Percentiles rank a stretch among this genome's conserved stretches.
phyloP scores from a whole-genome alignment of 2,797 vertebrate genomes.

The Rousettus madagascariensis region DNA sequence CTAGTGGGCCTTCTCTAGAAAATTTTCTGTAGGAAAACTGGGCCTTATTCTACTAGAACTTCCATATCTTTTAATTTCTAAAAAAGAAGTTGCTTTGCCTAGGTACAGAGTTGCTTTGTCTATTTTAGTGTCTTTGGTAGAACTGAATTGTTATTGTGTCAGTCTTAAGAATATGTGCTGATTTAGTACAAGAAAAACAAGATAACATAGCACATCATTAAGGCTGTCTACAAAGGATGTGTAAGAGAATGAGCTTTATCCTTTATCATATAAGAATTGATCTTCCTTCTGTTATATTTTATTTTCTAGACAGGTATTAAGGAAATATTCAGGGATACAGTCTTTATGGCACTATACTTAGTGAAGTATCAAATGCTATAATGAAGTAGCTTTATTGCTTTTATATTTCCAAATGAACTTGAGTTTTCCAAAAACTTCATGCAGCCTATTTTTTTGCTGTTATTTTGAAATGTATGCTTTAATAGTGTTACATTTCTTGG shows the following conservation, averaged over 20 bases:
- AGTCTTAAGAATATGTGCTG: slow-evolving; percentile 29
- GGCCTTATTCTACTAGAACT: background rate
- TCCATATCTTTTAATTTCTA: background rate
- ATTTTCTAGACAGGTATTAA: slow-evolving; percentile 19
- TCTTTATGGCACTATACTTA: slow-evolving; percentile 34
- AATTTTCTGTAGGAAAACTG: background rate
- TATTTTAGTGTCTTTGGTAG: slow-evolving; percentile 30
- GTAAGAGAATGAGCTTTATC: slow-evolving; percentile 14
- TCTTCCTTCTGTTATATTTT: background rate
- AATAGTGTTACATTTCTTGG: slow-evolving; percentile 45
- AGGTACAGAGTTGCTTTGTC: background rate
- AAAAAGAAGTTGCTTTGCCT: slow-evolving; percentile 8
- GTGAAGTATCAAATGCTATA: background rate
- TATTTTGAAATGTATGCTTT: slow-evolving; percentile 52
- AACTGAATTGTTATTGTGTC: slow-evolving; percentile 50
- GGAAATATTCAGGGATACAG: background rate
- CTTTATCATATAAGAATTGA: slow-evolving; percentile 17
- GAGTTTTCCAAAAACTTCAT: slow-evolving; percentile 20
- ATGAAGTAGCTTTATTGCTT: slow-evolving; percentile 36
- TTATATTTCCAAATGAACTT: slow-evolving; percentile 59
- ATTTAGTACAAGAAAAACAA: slow-evolving; percentile 61
- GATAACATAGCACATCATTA: slow-evolving; percentile 18
- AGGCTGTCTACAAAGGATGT: background rate
- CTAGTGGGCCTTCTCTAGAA: background rate
- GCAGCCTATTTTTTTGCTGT: slow-evolving; percentile 33